These are phyloP conservation scores for Stomatorhinus ivindoensis DNA, from an alignment of 2,113 vertebrate genomes.

Conservation along the genomic window DNA sequence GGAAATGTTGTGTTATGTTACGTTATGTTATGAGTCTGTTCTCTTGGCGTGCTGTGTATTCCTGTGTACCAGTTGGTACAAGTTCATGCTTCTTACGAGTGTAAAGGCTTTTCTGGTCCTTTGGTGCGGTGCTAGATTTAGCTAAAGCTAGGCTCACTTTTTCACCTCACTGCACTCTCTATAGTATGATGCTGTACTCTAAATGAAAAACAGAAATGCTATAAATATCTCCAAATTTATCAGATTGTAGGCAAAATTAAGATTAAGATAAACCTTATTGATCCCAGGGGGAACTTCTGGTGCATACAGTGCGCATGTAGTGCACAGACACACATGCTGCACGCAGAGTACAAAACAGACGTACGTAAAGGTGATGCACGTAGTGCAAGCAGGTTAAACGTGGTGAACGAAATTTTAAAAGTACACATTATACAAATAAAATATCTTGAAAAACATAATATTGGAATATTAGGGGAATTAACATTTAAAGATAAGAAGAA, in stretches of 20 bases:
- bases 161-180: background rate
- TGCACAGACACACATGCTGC: background rate
- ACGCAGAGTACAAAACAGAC: background rate
- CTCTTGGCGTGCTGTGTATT: background rate
- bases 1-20: background rate
- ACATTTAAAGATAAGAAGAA: background rate
- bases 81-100: background rate
- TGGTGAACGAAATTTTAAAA: background rate
- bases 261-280: background rate
- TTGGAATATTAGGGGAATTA: background rate
- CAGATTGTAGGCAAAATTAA: background rate
- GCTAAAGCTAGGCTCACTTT: background rate
- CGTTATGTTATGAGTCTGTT: background rate
- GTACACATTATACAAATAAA: background rate
- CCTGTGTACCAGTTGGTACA: background rate
- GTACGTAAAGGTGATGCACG: background rate
- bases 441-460: background rate
- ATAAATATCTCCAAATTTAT: background rate
- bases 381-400: background rate
- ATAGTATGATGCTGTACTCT: background rate
- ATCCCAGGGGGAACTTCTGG: background rate
- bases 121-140: background rate
- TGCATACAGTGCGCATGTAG: background rate
- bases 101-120: background rate
- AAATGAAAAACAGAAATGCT: background rate